Evolutionary conservation across 2,888 invertebrate species (phyloP).

Genomic region (Chelonus formosanus): DNA sequence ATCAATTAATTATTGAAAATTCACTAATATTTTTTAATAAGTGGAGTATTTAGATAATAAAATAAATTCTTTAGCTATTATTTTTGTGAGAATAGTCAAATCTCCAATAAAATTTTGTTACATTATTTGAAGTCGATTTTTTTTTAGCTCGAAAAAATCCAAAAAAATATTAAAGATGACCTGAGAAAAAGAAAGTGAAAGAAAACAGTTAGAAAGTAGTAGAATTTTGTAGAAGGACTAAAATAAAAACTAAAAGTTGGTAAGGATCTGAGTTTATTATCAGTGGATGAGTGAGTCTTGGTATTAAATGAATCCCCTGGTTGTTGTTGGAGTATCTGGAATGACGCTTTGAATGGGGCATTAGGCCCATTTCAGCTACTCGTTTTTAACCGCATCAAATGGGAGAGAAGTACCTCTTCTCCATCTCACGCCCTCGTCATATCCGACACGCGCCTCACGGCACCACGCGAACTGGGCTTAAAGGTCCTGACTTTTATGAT

Average conservation of each 20-base stretch:
- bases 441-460: slow-evolving; percentile 64
- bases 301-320: slow-evolving; percentile 55
- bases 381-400: slow-evolving; percentile 36
- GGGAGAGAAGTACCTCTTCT: slow-evolving; percentile 22
- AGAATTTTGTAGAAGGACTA: slow-evolving; percentile 12
- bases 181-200: slow-evolving; percentile 5
- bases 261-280: slow-evolving; percentile 6
- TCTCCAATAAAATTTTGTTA: no score
- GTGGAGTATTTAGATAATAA: no score
- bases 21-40: no score
- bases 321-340: slow-evolving; percentile 53
- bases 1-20: no score
- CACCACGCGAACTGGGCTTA: slow-evolving; percentile 53
- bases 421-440: slow-evolving; percentile 57
- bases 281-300: slow-evolving; percentile 27
- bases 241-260: slow-evolving; percentile 12
- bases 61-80: no score
- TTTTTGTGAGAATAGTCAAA: no score
- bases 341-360: slow-evolving; percentile 57
- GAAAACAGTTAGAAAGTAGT: background rate
- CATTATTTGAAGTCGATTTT: no score
- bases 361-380: slow-evolving; percentile 60
- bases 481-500: slow-evolving; percentile 69
- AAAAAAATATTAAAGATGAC: background rate
- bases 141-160: no score